A percentile compares a stretch with the other conserved stretches of the same genome.
These are phyloP conservation scores for Aphis craccivora DNA, from an alignment of 1,140 invertebrate species.

Conservation along the genomic window DNA sequence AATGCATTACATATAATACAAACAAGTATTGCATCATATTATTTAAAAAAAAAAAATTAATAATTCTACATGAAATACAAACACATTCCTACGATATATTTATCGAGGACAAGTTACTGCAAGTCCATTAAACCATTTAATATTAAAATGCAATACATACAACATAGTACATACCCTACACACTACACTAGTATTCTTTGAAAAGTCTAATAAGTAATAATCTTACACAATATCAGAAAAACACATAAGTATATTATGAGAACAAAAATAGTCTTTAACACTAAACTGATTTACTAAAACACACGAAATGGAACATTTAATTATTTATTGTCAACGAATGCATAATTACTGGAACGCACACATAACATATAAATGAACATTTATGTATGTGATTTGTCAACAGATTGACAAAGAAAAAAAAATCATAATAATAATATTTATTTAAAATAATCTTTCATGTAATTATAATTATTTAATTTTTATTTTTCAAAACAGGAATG, in stretches of 20 bases:
- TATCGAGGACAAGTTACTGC: background rate
- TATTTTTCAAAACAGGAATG: constrained; percentile 52
- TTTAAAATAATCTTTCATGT: background rate
- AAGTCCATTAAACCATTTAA: background rate
- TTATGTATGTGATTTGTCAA: background rate
- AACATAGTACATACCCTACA: background rate
- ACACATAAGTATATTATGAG: background rate
- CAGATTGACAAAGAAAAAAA: background rate
- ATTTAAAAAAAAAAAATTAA: background rate
- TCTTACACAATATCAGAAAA: background rate
- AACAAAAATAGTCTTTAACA: constrained; percentile 31
- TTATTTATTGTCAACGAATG: background rate
- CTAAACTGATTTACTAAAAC: background rate
- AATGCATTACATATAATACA: background rate
- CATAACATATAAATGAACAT: background rate
- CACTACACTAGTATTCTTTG: background rate
- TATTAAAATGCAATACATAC: background rate
- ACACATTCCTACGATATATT: background rate
- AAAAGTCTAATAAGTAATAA: background rate
- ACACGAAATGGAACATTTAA: background rate
- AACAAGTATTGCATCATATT: background rate
- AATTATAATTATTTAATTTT: background rate
- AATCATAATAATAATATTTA: background rate
- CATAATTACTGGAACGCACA: background rate
- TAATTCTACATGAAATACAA: background rate